Base-by-base conservation (phyloP, 2,113 vertebrate species). In the Gobius niger region DNA sequence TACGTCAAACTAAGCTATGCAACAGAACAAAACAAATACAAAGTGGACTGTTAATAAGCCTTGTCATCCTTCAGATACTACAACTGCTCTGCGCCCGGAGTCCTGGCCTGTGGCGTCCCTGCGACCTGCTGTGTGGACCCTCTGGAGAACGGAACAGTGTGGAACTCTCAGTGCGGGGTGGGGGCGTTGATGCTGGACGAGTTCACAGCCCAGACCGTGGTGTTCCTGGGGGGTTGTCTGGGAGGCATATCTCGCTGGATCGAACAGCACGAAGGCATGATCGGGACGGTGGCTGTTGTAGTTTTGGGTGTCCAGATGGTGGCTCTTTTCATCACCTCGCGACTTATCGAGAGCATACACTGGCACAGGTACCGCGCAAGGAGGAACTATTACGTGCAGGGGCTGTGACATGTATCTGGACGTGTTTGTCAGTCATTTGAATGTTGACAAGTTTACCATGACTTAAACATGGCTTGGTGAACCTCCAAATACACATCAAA, bases 51-150 rank as follows among this genome's bases (percentile, higher is more conserved):
- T 7, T 52, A 42, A 4, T 18, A 71, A 7, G 2, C 0, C 16
- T 9, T 15, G 41, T 13, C 50, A 57, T 75, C 51, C 66, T 7
- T 0, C 90, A 98, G 96, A 91, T 95, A 95, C 75, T 98, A 95
- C 78, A 99, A 97, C 90, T 98, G 97, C 92, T 95, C 94, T 0
- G 89, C 95, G 24, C 94, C 93, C 0, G 95, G 95, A 0, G 87
- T 70, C 40, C 91, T 94, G 89, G 94, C 96, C 0, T 98, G 96
- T 11, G 89, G 96, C 0, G 95, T 97, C 0, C 97, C 96, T 0
- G 89, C 93, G 0, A 97, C 96, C 1, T 99, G 97, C 88, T 98
- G 97, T 47, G 68, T 93, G 51, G 76, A 93, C 74, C 94, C 94
- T 0, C 24, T 89, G 77, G 90, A 93, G 82, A 94, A 93, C 0